phyloP scores from a whole-genome alignment of 2,888 invertebrate species.

The Drosophila greeni region DNA sequence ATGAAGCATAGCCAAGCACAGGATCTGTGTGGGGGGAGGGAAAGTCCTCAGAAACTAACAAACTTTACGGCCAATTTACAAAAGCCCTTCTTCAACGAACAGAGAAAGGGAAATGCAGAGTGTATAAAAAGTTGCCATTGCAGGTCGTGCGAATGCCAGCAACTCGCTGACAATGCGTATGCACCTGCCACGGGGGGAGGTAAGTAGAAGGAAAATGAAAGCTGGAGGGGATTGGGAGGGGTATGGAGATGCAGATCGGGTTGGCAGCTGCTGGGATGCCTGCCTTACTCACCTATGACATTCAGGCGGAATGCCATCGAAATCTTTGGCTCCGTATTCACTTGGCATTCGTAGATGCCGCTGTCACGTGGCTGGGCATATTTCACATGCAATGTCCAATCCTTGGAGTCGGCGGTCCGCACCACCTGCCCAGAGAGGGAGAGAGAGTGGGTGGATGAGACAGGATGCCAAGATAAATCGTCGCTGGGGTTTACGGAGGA shows the following conservation, averaged over 20 bases:
- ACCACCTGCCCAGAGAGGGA: conserved; percentile 67
- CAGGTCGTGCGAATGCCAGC: conserved; percentile 53
- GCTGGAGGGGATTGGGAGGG: not conserved
- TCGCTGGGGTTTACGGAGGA: conserved; percentile 14
- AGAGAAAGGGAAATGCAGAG: conserved; percentile 13
- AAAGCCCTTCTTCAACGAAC: conserved; percentile 21
- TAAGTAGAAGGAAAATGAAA: conserved; percentile 1
- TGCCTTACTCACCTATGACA: conserved; percentile 84
- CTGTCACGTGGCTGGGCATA: conserved; percentile 91
- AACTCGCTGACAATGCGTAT: conserved; percentile 57
- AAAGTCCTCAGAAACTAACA: conserved; percentile 17
- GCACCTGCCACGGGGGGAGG: not conserved
- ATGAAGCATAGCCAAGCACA: conserved; percentile 23
- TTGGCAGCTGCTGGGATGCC: conserved; percentile 3
- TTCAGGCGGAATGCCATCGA: conserved; percentile 90
- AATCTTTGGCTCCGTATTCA: conserved; percentile 91
- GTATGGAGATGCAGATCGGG: conserved; percentile 5
- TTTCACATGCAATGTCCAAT: conserved; percentile 94
- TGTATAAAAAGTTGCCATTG: conserved; percentile 44
- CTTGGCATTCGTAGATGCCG: conserved; percentile 83
- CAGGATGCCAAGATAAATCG: conserved; percentile 60
- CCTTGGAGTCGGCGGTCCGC: conserved; percentile 87
- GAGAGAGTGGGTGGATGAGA: conserved; percentile 17
- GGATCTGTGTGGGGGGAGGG: conserved; percentile 9
- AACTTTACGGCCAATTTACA: conserved; percentile 61